These are phyloP conservation scores for Hecatera dysodea DNA, from an alignment of 2,888 invertebrate genomes.

Conservation along the genomic window DNA sequence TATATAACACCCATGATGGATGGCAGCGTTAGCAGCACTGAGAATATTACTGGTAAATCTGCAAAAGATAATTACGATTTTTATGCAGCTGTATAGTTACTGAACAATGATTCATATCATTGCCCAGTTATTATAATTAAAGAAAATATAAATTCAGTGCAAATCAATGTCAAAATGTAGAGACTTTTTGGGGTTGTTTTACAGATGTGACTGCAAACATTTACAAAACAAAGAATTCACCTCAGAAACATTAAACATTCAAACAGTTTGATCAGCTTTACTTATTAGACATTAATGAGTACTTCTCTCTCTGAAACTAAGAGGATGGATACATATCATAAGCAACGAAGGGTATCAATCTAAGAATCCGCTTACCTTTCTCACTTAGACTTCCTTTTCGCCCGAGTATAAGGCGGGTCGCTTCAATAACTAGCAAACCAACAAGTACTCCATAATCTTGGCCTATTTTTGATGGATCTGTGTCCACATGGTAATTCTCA, in stretches of 20 bases:
- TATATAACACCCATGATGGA: constrained; percentile 96
- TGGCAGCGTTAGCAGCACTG: constrained; percentile 96
- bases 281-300: neutral
- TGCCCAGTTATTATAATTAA: neutral
- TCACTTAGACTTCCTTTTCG: constrained; percentile 97
- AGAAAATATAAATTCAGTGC: neutral
- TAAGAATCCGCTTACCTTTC: constrained; percentile 85
- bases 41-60: constrained; percentile 95
- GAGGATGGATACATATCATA: too few species aligned
- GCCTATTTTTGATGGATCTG: constrained; percentile 93
- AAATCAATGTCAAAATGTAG: neutral
- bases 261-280: neutral
- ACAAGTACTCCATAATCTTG: constrained; percentile 95
- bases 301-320: neutral
- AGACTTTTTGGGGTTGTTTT: neutral
- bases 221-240: neutral
- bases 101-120: too few species aligned
- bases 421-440: constrained; percentile 95
- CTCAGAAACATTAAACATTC: neutral
- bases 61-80: constrained; percentile 70
- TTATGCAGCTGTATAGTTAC: too few species aligned
- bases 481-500: constrained; percentile 91
- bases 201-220: neutral
- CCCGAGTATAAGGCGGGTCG: constrained; percentile 95
- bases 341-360: neutral